phyloP scores from a whole-genome alignment of 2,888 invertebrate genomes.

The Heteromurus nitidus region DNA sequence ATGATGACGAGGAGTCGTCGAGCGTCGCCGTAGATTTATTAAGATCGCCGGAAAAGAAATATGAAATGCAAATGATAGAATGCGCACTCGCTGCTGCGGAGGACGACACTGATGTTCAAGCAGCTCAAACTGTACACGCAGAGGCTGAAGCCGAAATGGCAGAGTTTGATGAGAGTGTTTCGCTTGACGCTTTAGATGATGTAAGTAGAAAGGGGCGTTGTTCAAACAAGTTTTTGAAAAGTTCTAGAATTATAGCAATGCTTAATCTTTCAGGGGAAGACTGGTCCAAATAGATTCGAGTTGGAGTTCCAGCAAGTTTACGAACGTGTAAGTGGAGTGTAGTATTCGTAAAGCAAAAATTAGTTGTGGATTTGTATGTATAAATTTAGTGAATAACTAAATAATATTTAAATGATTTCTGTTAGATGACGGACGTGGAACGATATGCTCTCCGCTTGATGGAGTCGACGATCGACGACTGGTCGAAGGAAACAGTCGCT shows the following conservation, averaged over 20 bases:
- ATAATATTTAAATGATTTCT: constrained; percentile 66
- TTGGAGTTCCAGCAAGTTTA: constrained; percentile 46
- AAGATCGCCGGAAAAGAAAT: constrained; percentile 44
- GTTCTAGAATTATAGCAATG: not conserved
- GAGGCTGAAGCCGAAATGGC: constrained; percentile 89
- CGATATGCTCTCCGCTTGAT: constrained; percentile 95
- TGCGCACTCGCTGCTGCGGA: constrained; percentile 92
- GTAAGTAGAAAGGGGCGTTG: too few relatives aligned
- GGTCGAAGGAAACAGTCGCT: constrained; percentile 87
- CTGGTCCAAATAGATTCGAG: constrained; percentile 52
- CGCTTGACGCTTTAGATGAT: constrained; percentile 79
- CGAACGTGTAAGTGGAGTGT: constrained; percentile 51
- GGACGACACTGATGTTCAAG: constrained; percentile 95
- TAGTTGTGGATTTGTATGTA: too few relatives aligned
- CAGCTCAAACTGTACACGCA: constrained; percentile 90
- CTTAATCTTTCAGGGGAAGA: constrained; percentile 32
- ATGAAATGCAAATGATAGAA: constrained; percentile 77
- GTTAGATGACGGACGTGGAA: constrained; percentile 93
- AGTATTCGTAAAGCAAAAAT: too few relatives aligned
- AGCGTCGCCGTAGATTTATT: constrained; percentile 39
- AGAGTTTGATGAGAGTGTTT: constrained; percentile 96
- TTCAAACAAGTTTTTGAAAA: too few relatives aligned
- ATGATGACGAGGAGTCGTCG: constrained; percentile 28
- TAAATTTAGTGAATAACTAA: too few relatives aligned
- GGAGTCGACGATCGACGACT: constrained; percentile 88